Conservation (phyloP, 2,113 vertebrate genomes). For the Zosterops hypoxanthus region DNA sequence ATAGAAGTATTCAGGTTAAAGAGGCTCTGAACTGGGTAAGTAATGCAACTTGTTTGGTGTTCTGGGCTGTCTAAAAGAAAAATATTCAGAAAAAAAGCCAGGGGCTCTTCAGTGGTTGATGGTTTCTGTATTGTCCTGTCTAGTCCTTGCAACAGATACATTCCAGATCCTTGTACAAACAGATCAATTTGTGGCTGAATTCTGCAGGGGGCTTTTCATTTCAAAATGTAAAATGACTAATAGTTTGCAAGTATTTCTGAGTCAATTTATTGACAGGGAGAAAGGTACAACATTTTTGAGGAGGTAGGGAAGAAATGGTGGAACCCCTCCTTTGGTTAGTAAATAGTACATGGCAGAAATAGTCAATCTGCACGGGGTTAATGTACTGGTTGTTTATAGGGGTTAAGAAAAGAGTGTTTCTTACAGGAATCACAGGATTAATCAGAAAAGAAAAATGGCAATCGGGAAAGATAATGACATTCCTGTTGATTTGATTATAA, state of each 20-base stretch:
- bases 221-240: background rate
- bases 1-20: background rate
- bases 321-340: background rate
- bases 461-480: conserved; percentile 44
- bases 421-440: conserved; percentile 55
- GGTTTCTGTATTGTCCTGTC: background rate
- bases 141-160: background rate
- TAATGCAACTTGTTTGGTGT: background rate
- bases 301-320: background rate
- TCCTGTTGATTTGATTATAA: conserved; percentile 63
- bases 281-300: background rate
- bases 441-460: conserved; percentile 51
- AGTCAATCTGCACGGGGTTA: background rate
- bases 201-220: background rate
- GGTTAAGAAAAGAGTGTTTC: conserved; percentile 3
- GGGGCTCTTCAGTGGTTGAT: background rate
- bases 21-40: background rate
- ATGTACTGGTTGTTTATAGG: background rate
- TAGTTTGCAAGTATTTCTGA: conserved; percentile 6
- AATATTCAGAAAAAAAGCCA: background rate
- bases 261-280: background rate
- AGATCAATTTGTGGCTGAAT: conserved; percentile 24
- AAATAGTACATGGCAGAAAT: background rate
- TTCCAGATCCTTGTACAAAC: background rate
- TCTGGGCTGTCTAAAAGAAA: background rate